Evolutionary conservation across 2,797 vertebrate genomes (phyloP).

Genomic region (Cynopterus sphinx): DNA sequence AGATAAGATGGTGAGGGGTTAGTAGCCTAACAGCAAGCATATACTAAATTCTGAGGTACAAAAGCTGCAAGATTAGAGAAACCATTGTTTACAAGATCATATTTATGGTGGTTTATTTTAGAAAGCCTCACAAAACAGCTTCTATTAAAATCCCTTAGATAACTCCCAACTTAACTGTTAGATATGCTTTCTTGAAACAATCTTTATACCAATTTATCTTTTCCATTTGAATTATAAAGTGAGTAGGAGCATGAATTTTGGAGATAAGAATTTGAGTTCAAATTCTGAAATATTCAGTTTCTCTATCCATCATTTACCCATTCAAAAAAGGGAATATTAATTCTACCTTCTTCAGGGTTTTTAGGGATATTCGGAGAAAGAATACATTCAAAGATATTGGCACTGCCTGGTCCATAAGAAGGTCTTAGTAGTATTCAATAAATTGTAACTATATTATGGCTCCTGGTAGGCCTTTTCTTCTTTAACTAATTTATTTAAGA

Average conservation of each 20-base stretch:
- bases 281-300: background rate
- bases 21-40: background rate
- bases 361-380: background rate
- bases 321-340: background rate
- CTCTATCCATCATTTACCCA: background rate
- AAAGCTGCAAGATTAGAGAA: background rate
- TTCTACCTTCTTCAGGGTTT: background rate
- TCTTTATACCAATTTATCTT: background rate
- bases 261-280: constrained; percentile 3
- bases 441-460: background rate
- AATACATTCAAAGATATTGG: background rate
- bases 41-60: background rate
- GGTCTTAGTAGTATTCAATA: background rate
- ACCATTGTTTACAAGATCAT: background rate
- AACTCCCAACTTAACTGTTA: background rate
- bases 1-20: background rate
- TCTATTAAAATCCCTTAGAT: background rate
- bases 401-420: background rate
- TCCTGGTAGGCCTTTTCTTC: background rate
- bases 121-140: background rate
- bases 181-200: background rate
- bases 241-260: background rate
- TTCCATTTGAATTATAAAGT: background rate
- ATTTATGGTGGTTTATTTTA: background rate
- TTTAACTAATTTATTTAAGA: background rate